Conservation (phyloP, 2,113 vertebrate species). For the Otolemur garnettii region DNA sequence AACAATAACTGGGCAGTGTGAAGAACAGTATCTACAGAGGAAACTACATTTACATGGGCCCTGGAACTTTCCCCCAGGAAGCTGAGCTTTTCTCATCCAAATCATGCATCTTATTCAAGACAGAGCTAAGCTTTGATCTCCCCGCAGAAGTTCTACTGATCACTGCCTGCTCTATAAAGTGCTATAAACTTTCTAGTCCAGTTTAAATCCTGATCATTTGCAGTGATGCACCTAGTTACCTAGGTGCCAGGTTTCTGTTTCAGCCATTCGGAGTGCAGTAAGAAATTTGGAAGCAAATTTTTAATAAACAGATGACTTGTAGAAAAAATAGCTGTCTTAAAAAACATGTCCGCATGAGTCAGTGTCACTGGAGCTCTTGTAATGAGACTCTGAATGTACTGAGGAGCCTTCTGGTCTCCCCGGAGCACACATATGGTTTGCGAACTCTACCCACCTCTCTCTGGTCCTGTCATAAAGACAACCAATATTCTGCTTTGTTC, state of each 20-base stretch:
- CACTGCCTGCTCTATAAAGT: background rate
- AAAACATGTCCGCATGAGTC: background rate
- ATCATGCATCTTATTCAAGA: background rate
- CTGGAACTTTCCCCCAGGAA: background rate
- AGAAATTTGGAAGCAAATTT: background rate
- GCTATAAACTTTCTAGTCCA: background rate
- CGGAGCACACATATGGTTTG: background rate
- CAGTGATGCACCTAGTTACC: background rate
- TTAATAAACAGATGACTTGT: background rate
- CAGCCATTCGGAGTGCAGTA: background rate
- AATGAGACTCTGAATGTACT: background rate
- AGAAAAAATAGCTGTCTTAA: background rate
- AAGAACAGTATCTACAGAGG: background rate
- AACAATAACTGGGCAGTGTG: background rate
- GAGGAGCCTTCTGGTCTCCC: constrained; percentile 13
- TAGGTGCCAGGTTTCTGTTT: background rate
- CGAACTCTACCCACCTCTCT: background rate
- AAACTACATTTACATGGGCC: background rate
- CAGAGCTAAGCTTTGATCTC: background rate
- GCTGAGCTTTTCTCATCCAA: background rate
- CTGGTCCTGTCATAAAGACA: background rate
- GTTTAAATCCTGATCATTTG: background rate
- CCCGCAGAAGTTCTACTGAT: background rate
- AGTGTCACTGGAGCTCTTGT: background rate
- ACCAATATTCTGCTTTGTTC: background rate